Percentiles rank a stretch among this genome's conserved stretches.
phyloP scores from a whole-genome alignment of 2,797 vertebrate genomes.

The Miichthys miiuy region DNA sequence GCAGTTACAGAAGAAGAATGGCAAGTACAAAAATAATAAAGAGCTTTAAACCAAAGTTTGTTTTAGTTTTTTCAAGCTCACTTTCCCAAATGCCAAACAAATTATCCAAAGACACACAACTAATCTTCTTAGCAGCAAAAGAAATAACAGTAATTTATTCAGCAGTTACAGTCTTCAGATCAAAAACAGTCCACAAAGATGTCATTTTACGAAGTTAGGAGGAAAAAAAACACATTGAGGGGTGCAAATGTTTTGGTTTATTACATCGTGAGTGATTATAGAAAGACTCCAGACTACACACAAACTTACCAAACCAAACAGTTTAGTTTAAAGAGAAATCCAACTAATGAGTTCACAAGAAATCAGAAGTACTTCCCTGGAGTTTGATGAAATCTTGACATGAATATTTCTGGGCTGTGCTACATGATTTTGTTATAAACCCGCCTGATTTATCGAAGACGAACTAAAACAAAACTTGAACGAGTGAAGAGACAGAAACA shows the following conservation, averaged over 20 bases:
- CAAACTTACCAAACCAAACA: neutral
- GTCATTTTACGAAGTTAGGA: too few species aligned
- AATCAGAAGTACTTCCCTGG: slow-evolving; percentile 1
- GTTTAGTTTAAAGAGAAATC: neutral
- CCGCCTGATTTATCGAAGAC: slow-evolving; percentile 5
- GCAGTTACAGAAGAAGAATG: neutral
- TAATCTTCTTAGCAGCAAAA: too few species aligned
- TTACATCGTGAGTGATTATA: too few species aligned
- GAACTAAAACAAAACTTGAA: neutral
- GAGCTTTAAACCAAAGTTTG: neutral
- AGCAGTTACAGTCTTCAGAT: too few species aligned
- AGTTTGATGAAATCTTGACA: slow-evolving; percentile 7
- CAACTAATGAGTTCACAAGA: neutral
- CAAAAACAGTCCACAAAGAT: too few species aligned
- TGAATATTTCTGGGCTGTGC: neutral
- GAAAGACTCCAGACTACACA: too few species aligned
- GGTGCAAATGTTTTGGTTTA: too few species aligned
- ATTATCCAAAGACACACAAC: too few species aligned
- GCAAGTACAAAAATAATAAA: neutral
- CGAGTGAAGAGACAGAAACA: neutral
- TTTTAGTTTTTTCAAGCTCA: too few species aligned
- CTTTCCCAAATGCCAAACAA: too few species aligned
- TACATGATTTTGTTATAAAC: neutral
- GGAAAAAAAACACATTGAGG: too few species aligned
- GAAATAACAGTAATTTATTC: too few species aligned